Percentiles rank a stretch among this genome's conserved stretches.
phyloP scores from a whole-genome alignment of 1,140 invertebrate genomes.

The Neodiprion lecontei region DNA sequence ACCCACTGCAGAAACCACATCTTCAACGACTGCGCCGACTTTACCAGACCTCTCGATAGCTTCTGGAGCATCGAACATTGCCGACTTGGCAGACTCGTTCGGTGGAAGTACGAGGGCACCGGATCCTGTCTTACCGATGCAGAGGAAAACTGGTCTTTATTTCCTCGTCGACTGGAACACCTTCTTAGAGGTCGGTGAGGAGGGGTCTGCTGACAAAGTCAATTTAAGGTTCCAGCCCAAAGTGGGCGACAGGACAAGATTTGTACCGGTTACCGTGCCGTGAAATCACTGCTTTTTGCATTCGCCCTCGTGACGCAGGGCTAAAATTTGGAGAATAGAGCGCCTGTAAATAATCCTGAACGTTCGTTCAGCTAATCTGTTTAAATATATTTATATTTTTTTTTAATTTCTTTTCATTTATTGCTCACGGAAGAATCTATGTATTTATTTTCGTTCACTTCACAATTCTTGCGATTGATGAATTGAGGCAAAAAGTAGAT shows the following conservation, averaged over 20 bases:
- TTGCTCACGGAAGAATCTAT: too few relatives aligned
- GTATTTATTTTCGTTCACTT: too few relatives aligned
- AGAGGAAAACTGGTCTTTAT: slow-evolving; percentile 78
- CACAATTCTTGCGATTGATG: too few relatives aligned
- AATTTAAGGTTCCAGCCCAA: slow-evolving; percentile 81
- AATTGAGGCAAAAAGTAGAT: too few relatives aligned
- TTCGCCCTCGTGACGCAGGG: neutral
- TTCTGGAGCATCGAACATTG: slow-evolving; percentile 56
- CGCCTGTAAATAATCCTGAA: too few relatives aligned
- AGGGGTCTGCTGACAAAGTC: slow-evolving; percentile 73
- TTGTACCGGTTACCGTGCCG: slow-evolving; percentile 74
- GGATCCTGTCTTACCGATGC: slow-evolving; percentile 67
- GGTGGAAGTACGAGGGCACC: slow-evolving; percentile 66
- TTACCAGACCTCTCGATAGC: neutral
- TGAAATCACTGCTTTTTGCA: slow-evolving; percentile 37
- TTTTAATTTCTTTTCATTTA: neutral
- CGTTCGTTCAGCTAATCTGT: neutral
- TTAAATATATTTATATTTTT: neutral
- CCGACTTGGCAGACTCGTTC: slow-evolving; percentile 80
- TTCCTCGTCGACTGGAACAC: slow-evolving; percentile 86
- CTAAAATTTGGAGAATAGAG: neutral
- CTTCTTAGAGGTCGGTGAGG: slow-evolving; percentile 80
- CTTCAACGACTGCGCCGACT: slow-evolving; percentile 10
- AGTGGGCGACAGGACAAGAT: slow-evolving; percentile 78
- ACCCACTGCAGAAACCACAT: slow-evolving; percentile 10